These are phyloP conservation scores for Plebejus melissa DNA, from an alignment of 2,888 invertebrate species.

Conservation along the genomic window DNA sequence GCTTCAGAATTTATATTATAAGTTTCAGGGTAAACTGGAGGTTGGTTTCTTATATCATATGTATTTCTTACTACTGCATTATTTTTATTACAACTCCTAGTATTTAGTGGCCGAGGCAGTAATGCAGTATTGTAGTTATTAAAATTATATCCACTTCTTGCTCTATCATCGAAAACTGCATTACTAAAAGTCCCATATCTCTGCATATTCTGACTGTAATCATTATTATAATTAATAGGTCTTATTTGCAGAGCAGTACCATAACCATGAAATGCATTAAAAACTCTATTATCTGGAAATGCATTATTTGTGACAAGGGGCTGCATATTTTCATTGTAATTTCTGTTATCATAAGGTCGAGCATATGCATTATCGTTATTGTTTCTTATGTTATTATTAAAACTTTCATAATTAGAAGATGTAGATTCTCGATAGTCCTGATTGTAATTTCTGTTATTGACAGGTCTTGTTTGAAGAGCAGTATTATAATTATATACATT, in stretches of 20 bases:
- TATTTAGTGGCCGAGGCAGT: not conserved
- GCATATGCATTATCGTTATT: not conserved
- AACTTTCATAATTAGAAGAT: not conserved
- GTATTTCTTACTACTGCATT: not conserved
- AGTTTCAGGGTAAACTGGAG: not conserved
- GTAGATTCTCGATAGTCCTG: not conserved
- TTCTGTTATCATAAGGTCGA: not conserved
- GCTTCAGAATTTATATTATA: not conserved
- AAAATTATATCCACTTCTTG: not conserved
- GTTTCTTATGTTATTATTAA: not conserved
- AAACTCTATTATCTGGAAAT: not conserved
- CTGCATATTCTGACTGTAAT: not conserved
- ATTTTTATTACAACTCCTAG: not conserved
- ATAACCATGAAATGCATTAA: not conserved
- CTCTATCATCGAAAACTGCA: not conserved
- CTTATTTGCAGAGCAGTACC: not conserved
- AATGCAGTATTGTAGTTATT: not conserved
- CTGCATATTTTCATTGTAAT: not conserved
- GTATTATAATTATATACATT: not conserved
- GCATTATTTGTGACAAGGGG: not conserved
- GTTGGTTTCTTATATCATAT: not conserved
- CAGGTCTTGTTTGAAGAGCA: not conserved
- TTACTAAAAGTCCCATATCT: not conserved
- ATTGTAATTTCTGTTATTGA: not conserved
- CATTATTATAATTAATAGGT: not conserved